These are phyloP conservation scores for Rhizomys pruinosus DNA, from an alignment of 2,113 vertebrate species.

Conservation along the genomic window DNA sequence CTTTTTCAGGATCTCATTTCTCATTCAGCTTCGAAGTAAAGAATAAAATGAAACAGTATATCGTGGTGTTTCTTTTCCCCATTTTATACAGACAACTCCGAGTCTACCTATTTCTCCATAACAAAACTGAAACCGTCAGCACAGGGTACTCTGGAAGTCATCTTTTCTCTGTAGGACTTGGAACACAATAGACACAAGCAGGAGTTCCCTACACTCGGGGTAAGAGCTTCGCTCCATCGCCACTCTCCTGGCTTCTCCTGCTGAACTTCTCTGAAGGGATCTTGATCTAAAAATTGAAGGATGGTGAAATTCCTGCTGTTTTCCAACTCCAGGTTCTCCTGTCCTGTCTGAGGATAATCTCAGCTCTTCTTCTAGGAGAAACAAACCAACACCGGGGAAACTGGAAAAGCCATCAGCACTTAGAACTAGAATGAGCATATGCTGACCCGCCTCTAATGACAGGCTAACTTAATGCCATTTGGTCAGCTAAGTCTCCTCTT, in stretches of 20 bases:
- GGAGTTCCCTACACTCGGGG: not conserved
- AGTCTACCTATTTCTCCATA: not conserved
- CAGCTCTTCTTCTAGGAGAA: not conserved
- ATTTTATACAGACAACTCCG: conserved; percentile 17
- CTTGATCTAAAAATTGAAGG: not conserved
- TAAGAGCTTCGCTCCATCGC: not conserved
- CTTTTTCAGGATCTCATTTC: not conserved
- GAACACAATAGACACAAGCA: not conserved
- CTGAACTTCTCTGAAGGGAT: not conserved
- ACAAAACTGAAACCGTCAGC: conserved; percentile 4
- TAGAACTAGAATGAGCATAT: not conserved
- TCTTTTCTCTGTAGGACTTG: not conserved
- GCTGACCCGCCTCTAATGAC: not conserved
- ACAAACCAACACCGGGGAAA: not conserved
- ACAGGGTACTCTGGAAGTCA: not conserved
- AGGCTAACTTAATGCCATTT: not conserved
- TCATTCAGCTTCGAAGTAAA: conserved; percentile 15
- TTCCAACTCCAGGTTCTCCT: not conserved
- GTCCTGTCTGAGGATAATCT: not conserved
- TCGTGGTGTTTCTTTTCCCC: not conserved
- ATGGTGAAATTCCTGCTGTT: not conserved
- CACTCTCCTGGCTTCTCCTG: not conserved
- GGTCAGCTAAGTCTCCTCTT: not conserved
- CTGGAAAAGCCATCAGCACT: not conserved
- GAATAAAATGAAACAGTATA: not conserved